A percentile compares a stretch with the other conserved stretches of the same genome.
Evolutionary conservation across 2,888 invertebrate genomes (phyloP).

Genomic region (Antheraea assamensis): DNA sequence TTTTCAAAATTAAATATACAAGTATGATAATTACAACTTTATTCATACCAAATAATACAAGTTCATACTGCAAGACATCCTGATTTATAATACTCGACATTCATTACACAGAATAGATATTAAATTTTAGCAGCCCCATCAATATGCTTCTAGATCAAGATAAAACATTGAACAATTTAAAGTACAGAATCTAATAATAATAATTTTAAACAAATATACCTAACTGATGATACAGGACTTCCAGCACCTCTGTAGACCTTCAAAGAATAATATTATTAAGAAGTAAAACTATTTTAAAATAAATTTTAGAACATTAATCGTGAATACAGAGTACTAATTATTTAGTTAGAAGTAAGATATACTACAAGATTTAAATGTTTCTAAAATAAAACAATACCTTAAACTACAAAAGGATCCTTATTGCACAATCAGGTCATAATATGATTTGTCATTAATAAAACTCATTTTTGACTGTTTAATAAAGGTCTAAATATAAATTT

Average conservation of each 20-base stretch:
- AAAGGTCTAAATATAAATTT: not conserved
- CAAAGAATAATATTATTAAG: not conserved
- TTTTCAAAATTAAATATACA: not conserved
- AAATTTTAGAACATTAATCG: not conserved
- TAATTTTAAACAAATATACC: not conserved
- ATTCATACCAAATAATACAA: slow-evolving; percentile 49
- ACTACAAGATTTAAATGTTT: not conserved
- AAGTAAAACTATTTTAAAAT: not conserved
- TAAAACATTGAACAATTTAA: not conserved
- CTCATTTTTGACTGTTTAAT: not conserved
- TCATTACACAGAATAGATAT: not conserved
- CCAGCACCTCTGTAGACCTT: not conserved
- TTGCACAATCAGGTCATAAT: not conserved
- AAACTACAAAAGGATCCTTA: not conserved
- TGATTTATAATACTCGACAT: slow-evolving; percentile 19
- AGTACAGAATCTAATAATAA: not conserved
- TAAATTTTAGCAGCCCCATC: not conserved
- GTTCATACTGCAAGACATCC: slow-evolving; percentile 36
- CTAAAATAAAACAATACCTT: not conserved
- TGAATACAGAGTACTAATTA: not conserved
- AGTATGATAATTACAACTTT: slow-evolving; percentile 36
- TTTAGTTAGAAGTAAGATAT: not conserved
- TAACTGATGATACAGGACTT: not conserved
- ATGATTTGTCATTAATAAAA: not conserved
- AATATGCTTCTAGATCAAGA: not conserved